These are phyloP conservation scores for Campaea margaritaria DNA, from an alignment of 2,888 invertebrate genomes.

Conservation along the genomic window DNA sequence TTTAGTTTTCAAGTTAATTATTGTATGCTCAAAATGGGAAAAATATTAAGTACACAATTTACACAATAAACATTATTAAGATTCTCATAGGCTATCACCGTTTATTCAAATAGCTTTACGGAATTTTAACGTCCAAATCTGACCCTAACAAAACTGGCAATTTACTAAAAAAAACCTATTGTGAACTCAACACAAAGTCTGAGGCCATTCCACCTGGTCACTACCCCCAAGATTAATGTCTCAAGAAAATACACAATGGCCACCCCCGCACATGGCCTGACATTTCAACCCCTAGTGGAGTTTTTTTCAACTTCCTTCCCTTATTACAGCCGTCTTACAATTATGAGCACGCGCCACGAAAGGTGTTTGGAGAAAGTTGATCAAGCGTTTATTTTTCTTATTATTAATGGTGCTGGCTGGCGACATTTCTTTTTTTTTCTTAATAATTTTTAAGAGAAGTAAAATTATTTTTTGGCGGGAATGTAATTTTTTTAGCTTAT, in stretches of 20 bases:
- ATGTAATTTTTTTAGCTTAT: too few relatives aligned
- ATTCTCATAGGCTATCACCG: too few relatives aligned
- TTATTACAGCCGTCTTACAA: constrained; percentile 68
- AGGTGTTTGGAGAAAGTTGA: constrained; percentile 81
- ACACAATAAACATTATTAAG: too few relatives aligned
- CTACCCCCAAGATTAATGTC: constrained; percentile 79
- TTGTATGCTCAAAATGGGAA: too few relatives aligned
- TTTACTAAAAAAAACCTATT: constrained; percentile 30
- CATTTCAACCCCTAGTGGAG: constrained; percentile 66
- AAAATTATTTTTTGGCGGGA: too few relatives aligned
- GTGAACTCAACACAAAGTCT: constrained; percentile 40
- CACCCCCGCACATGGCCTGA: constrained; percentile 79
- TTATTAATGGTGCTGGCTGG: constrained; percentile 18
- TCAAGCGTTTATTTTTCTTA: constrained; percentile 61
- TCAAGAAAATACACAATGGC: constrained; percentile 65
- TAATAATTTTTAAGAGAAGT: not conserved
- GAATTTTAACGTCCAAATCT: not conserved
- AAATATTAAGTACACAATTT: too few relatives aligned
- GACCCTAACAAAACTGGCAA: constrained; percentile 21
- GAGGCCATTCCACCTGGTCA: constrained; percentile 71
- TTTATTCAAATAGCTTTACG: too few relatives aligned
- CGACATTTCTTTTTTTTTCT: constrained; percentile 24
- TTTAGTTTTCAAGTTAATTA: too few relatives aligned
- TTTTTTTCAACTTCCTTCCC: constrained; percentile 73
- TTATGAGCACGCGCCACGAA: constrained; percentile 76